Conservation (phyloP, 2,797 vertebrate species). For the Falco novaeseelandiae region DNA sequence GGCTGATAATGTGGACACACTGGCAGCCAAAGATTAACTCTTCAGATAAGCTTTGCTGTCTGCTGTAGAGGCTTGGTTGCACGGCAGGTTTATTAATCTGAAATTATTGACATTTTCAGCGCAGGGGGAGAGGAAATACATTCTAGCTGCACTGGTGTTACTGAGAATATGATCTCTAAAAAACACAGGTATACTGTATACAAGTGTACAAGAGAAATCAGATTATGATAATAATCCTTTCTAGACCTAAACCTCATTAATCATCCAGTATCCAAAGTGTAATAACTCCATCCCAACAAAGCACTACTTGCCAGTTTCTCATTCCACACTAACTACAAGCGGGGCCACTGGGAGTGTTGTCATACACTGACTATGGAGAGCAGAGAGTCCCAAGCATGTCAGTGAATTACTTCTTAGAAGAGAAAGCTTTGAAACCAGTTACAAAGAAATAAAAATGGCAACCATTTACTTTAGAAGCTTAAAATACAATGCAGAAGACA, state of each 20-base stretch:
- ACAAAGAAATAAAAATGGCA: neutral
- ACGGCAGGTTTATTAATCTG: neutral
- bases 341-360: neutral
- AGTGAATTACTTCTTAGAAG: neutral
- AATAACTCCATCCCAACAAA: neutral
- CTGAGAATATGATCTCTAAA: neutral
- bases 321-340: neutral
- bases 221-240: neutral
- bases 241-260: neutral
- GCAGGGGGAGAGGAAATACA: neutral
- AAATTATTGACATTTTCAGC: neutral
- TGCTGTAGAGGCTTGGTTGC: neutral
- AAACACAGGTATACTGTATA: neutral
- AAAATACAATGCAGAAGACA: neutral
- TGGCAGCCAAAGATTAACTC: neutral
- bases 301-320: neutral
- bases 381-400: neutral
- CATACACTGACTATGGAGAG: neutral
- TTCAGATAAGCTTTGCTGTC: neutral
- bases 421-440: neutral
- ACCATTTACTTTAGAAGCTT: neutral
- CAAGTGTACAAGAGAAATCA: neutral
- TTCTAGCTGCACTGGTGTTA: neutral
- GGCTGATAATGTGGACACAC: neutral
- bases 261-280: neutral